Percentiles rank a stretch among this genome's conserved stretches.
These are phyloP conservation scores for Poecile atricapillus DNA, from an alignment of 2,113 vertebrate species.

Conservation along the genomic window DNA sequence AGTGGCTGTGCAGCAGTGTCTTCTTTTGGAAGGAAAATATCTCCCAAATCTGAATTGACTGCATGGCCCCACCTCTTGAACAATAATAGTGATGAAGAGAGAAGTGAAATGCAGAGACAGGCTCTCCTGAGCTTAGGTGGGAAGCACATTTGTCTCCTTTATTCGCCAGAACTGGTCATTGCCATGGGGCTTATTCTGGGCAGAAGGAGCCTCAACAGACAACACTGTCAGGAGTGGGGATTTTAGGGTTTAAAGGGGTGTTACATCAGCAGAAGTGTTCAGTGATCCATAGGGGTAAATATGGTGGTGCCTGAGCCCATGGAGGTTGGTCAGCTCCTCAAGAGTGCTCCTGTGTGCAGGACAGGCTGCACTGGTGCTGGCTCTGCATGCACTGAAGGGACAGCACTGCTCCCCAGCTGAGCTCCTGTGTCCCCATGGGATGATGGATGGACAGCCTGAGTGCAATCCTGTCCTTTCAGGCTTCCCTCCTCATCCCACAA, in stretches of 20 bases:
- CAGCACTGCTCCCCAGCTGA: fast-evolving
- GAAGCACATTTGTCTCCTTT: not conserved
- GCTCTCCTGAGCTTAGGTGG: not conserved
- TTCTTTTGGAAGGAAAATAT: not conserved
- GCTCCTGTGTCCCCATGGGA: fast-evolving
- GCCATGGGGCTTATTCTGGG: not conserved
- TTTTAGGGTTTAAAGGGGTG: not conserved
- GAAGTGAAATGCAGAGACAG: not conserved
- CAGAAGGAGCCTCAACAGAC: not conserved
- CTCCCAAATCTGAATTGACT: not conserved
- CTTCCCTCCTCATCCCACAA: not conserved
- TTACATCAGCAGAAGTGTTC: not conserved
- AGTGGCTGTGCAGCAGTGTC: not conserved
- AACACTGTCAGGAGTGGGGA: not conserved
- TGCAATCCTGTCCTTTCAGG: not conserved
- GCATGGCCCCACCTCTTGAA: not conserved
- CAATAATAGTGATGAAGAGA: not conserved
- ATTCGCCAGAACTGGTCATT: not conserved
- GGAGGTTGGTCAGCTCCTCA: not conserved
- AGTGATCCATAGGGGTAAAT: not conserved
- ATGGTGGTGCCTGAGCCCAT: fast-evolving
- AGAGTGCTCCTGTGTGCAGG: not conserved
- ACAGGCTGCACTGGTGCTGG: not conserved
- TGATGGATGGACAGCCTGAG: not conserved
- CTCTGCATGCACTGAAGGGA: not conserved